Percentiles rank a stretch among this genome's conserved stretches.
These are phyloP conservation scores for Hippocampus zosterae DNA, from an alignment of 2,113 vertebrate genomes.

Conservation along the genomic window DNA sequence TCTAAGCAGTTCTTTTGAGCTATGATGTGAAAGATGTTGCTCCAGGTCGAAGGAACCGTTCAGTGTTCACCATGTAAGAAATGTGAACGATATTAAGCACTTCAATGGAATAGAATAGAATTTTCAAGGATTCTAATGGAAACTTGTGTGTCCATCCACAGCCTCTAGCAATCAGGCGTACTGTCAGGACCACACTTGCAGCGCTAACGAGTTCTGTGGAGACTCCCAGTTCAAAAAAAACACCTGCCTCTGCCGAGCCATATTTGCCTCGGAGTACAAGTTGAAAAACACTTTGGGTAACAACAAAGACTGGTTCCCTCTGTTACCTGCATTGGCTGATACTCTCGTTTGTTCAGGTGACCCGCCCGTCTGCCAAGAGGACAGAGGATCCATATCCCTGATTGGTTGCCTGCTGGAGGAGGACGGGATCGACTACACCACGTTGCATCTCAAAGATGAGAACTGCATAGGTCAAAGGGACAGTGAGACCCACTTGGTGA, in stretches of 20 bases:
- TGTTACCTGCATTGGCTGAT: background rate
- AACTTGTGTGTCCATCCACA: background rate
- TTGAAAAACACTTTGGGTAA: background rate
- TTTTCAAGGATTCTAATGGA: background rate
- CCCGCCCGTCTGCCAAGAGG: background rate
- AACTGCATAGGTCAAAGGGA: background rate
- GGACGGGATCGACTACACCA: background rate
- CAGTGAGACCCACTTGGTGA: background rate
- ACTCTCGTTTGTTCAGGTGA: background rate
- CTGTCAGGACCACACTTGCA: slow-evolving; percentile 8
- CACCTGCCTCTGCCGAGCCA: slow-evolving; percentile 6
- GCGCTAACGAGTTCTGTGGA: slow-evolving; percentile 15
- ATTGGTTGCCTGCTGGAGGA: slow-evolving; percentile 4
- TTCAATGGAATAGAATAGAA: no score
- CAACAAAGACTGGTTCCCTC: no score
- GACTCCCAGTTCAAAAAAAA: background rate
- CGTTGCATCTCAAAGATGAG: slow-evolving; percentile 1
- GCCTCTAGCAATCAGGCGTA: background rate
- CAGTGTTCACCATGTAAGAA: no score
- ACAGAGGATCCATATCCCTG: background rate
- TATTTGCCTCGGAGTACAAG: slow-evolving; percentile 2
- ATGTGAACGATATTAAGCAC: no score
- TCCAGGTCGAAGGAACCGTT: no score
- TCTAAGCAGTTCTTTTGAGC: no score
- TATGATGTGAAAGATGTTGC: no score